Conservation (phyloP, 2,113 vertebrate genomes). For the Zosterops hypoxanthus region DNA sequence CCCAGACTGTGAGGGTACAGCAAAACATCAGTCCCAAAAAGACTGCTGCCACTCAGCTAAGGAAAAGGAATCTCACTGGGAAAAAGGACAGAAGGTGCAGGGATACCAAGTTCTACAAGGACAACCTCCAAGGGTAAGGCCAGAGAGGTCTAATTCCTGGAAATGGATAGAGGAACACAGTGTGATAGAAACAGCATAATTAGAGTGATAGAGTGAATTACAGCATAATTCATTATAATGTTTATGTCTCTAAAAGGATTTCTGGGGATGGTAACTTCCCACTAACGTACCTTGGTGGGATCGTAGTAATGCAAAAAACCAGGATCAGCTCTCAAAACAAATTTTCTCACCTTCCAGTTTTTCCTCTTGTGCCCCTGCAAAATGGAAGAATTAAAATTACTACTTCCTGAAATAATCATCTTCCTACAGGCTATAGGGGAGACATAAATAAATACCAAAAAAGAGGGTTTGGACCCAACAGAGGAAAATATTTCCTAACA, state of each 20-base stretch:
- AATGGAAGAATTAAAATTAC: not conserved
- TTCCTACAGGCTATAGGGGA: not conserved
- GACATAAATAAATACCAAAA: not conserved
- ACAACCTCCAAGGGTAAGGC: not conserved
- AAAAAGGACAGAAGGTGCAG: not conserved
- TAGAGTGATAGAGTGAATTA: not conserved
- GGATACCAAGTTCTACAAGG: not conserved
- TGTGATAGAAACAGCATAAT: not conserved
- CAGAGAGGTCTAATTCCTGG: not conserved
- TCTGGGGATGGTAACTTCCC: not conserved
- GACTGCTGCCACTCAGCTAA: accelerated
- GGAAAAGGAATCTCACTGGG: not conserved
- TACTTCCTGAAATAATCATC: not conserved
- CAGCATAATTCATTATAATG: not conserved
- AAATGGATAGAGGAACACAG: not conserved
- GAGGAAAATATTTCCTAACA: not conserved
- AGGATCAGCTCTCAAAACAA: conserved; percentile 90
- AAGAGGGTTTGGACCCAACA: not conserved
- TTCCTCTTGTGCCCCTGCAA: conserved; percentile 91
- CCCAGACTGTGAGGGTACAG: not conserved
- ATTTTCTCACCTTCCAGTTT: conserved; percentile 96
- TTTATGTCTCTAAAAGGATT: not conserved
- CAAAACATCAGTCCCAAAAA: not conserved
- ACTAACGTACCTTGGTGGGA: conserved; percentile 83
- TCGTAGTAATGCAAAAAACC: conserved; percentile 93